A percentile compares a stretch with the other conserved stretches of the same genome.
Conservation (phyloP, 2,113 vertebrate species). For the Chamaetylas fuelleborni region DNA sequence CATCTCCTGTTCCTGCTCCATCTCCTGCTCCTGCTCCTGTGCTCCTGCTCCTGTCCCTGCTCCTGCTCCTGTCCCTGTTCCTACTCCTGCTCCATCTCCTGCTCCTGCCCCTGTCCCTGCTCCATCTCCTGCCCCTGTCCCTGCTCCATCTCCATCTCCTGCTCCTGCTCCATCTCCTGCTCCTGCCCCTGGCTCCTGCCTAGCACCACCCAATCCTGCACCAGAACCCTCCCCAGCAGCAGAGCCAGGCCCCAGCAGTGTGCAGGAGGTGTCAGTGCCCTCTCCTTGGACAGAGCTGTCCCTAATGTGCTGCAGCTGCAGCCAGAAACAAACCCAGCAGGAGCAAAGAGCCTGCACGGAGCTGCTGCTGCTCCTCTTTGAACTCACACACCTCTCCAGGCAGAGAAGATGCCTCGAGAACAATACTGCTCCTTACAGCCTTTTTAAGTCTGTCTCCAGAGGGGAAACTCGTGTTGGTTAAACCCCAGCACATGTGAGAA, state of each 20-base stretch:
- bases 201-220: no score
- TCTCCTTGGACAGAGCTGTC: background rate
- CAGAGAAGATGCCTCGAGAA: constrained; percentile 21
- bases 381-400: constrained; percentile 49
- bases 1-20: no score
- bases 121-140: no score
- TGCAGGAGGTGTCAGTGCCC: background rate
- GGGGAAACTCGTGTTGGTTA: constrained; percentile 63
- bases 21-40: no score
- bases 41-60: no score
- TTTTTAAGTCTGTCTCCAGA: constrained; percentile 46
- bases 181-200: no score
- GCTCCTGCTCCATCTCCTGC: no score
- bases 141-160: no score
- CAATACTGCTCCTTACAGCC: constrained; percentile 31
- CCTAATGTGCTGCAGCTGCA: background rate
- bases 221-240: background rate
- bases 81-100: no score
- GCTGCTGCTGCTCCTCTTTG: constrained; percentile 19
- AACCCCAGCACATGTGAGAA: constrained; percentile 57
- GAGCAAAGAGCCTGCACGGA: background rate
- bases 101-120: no score
- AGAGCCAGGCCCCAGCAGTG: background rate
- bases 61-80: no score
- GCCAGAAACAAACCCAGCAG: background rate